Percentiles rank a stretch among this genome's conserved stretches.
Evolutionary conservation across 2,797 vertebrate genomes (phyloP).

Genomic region (Atherinosoma microstoma): DNA sequence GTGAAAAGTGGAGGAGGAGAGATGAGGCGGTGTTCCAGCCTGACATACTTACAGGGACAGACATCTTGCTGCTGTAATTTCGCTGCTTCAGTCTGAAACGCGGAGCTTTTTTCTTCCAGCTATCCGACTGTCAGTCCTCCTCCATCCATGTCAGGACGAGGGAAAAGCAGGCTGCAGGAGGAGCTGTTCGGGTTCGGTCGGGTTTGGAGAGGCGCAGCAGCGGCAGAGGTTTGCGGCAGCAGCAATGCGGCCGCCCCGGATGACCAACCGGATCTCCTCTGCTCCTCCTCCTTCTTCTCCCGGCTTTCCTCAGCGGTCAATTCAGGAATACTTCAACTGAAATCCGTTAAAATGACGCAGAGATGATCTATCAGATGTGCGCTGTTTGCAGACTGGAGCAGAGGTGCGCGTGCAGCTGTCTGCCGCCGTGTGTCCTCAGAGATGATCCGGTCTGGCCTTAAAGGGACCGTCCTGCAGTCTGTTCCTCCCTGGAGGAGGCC

Average conservation of each 20-base stretch:
- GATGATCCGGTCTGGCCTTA: slow-evolving; percentile 50
- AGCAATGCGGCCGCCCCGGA: slow-evolving; percentile 21
- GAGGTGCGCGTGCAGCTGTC: slow-evolving; percentile 29
- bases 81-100: neutral
- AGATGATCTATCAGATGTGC: neutral
- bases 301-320: neutral
- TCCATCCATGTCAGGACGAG: slow-evolving; percentile 40
- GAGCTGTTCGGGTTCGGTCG: neutral
- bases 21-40: neutral
- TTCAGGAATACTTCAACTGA: neutral
- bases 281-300: neutral
- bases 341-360: neutral
- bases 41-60: slow-evolving; percentile 81
- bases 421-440: slow-evolving; percentile 17
- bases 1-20: no score
- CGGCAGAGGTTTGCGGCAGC: slow-evolving; percentile 3
- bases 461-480: slow-evolving; percentile 45
- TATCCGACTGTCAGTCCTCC: slow-evolving; percentile 45
- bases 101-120: slow-evolving; percentile 24
- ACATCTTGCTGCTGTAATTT: slow-evolving; percentile 71
- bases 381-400: neutral
- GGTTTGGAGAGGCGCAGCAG: neutral
- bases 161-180: neutral
- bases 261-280: slow-evolving; percentile 20
- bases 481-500: no score